A percentile compares a stretch with the other conserved stretches of the same genome.
Conservation (phyloP, 2,797 vertebrate species). For the Glossophaga mutica region DNA sequence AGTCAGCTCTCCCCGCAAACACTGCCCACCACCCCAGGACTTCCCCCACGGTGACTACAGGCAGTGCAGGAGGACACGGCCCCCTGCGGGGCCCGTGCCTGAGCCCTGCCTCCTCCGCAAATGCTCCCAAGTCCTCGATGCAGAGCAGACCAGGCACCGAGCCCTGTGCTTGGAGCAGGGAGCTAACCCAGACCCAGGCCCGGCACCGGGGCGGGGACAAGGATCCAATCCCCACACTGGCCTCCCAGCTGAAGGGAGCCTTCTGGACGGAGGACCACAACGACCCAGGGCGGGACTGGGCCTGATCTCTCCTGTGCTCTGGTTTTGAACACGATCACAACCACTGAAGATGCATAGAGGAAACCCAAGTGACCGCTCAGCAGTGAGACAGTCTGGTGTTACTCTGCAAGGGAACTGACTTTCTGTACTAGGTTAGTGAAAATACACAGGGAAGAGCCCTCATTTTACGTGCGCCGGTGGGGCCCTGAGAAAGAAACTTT, state of each 20-base stretch:
- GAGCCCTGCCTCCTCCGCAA: neutral
- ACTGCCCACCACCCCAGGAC: neutral
- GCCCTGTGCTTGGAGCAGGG: neutral
- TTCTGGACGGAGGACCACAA: accelerated
- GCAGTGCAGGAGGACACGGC: neutral
- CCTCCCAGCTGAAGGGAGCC: neutral
- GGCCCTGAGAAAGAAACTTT: neutral
- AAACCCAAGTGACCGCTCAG: no score
- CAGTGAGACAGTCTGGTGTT: neutral
- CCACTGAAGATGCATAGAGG: no score
- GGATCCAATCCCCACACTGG: neutral
- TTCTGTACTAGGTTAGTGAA: conserved; percentile 20
- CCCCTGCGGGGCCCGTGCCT: no score
- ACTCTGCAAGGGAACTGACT: neutral
- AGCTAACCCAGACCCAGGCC: neutral
- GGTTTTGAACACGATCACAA: neutral
- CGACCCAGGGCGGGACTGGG: neutral
- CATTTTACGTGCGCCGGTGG: neutral
- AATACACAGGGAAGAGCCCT: neutral
- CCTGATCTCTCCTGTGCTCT: neutral
- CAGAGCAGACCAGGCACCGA: neutral
- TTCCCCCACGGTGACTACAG: neutral
- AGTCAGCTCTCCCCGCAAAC: neutral
- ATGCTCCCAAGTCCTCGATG: accelerated
- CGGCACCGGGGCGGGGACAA: accelerated